Percentiles rank a stretch among this genome's conserved stretches.
Evolutionary conservation across 30 jellyfish, hydroid and myxozoan genomes (phyloP).

Genomic region (Pseudorhiza aurosa): DNA sequence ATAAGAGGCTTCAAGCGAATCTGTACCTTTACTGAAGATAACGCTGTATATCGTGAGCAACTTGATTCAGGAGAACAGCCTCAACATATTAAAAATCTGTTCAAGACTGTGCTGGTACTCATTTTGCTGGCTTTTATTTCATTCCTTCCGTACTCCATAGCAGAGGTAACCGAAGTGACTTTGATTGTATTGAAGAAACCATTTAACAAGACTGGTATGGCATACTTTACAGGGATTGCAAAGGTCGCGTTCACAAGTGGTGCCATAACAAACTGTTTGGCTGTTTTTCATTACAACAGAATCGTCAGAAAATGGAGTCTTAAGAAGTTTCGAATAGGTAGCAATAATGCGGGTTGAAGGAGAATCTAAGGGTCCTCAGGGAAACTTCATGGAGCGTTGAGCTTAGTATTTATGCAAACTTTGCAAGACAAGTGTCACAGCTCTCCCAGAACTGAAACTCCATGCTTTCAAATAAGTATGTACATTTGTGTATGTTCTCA

Average conservation of each 20-base stretch:
- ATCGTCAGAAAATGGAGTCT: neutral
- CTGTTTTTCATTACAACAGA: neutral
- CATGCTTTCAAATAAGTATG: no score
- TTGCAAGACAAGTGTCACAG: no score
- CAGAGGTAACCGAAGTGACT: neutral
- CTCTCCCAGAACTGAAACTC: no score
- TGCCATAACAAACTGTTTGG: no score
- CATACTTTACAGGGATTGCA: neutral
- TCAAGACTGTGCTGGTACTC: constrained; percentile 9
- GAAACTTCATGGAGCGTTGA: no score
- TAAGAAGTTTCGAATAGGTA: neutral
- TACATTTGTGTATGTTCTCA: no score
- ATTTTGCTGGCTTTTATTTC: neutral
- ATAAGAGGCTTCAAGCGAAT: neutral
- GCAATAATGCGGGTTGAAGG: no score
- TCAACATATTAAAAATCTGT: neutral
- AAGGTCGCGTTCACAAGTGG: neutral
- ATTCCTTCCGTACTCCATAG: constrained; percentile 1
- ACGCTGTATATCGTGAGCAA: neutral
- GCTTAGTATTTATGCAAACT: no score
- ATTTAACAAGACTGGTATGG: neutral
- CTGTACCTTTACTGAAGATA: neutral
- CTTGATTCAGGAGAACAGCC: constrained; percentile 22
- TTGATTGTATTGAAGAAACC: neutral
- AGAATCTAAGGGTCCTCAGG: no score